phyloP scores from a whole-genome alignment of 2,888 invertebrate species.

The Frankliniella fusca region DNA sequence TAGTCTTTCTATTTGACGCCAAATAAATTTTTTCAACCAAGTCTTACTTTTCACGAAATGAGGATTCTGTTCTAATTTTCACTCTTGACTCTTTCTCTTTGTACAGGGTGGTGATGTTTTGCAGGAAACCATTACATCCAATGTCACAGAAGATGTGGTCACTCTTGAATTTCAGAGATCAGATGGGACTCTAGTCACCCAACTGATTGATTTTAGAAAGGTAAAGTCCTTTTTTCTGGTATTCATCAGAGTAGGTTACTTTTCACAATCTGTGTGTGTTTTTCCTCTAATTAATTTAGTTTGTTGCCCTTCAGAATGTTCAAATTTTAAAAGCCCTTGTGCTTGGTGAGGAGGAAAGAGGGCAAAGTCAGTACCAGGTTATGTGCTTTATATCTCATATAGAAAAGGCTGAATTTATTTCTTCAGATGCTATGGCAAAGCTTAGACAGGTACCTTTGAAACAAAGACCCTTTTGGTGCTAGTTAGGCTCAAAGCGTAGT shows the following conservation, averaged over 20 bases:
- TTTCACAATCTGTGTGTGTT: not conserved
- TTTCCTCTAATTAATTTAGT: slow-evolving; percentile 34
- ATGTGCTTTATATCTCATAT: slow-evolving; percentile 89
- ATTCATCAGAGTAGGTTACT: too few relatives aligned
- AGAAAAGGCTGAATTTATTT: slow-evolving; percentile 88
- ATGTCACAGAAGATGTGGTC: slow-evolving; percentile 85
- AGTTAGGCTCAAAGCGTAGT: slow-evolving; percentile 45
- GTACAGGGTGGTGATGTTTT: slow-evolving; percentile 86
- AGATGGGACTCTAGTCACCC: slow-evolving; percentile 86
- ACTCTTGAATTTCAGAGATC: slow-evolving; percentile 83
- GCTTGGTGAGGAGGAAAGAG: slow-evolving; percentile 87
- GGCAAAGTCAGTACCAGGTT: slow-evolving; percentile 81
- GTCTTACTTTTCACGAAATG: too few relatives aligned
- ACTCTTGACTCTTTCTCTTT: not conserved
- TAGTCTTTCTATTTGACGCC: too few relatives aligned
- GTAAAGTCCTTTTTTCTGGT: slow-evolving; percentile 52
- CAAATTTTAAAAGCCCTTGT: slow-evolving; percentile 85
- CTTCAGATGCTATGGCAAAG: slow-evolving; percentile 95
- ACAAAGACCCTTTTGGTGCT: slow-evolving; percentile 48
- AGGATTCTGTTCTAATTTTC: not conserved
- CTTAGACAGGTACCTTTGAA: slow-evolving; percentile 67
- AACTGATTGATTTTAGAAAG: slow-evolving; percentile 90
- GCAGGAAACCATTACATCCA: slow-evolving; percentile 86
- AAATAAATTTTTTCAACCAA: too few relatives aligned
- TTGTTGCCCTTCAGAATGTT: slow-evolving; percentile 66